Conservation (phyloP, 2,888 invertebrate genomes). For the Rhyacophila evoluta region DNA sequence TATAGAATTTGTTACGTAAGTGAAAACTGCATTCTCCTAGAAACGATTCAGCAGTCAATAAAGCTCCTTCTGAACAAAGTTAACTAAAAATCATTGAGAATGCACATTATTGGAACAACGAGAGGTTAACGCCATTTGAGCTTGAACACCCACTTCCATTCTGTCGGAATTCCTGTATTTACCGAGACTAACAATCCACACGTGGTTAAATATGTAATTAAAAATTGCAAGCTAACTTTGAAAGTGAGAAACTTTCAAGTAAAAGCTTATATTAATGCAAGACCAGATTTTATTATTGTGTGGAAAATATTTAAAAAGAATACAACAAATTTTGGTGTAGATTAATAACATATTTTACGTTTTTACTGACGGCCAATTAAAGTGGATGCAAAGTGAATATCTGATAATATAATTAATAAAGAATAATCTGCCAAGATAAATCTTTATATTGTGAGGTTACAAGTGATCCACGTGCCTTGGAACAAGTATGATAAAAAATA, state of each 20-base stretch:
- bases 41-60: background rate
- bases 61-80: background rate
- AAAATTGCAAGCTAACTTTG: background rate
- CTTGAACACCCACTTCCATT: background rate
- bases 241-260: background rate
- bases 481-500: no score
- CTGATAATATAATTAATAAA: no score
- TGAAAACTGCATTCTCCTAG: conserved; percentile 5
- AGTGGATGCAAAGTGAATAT: no score
- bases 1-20: background rate
- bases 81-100: conserved; percentile 1
- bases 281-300: no score
- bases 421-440: no score
- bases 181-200: background rate
- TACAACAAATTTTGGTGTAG: no score
- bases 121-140: conserved; percentile 23
- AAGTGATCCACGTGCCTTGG: no score
- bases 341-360: no score
- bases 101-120: conserved; percentile 35
- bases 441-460: no score
- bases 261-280: no score
- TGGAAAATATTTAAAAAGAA: no score
- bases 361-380: no score
- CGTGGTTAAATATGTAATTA: background rate
- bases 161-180: conserved; percentile 24